Conservation (phyloP, 2,113 vertebrate genomes). For the Sigmodon hispidus region DNA sequence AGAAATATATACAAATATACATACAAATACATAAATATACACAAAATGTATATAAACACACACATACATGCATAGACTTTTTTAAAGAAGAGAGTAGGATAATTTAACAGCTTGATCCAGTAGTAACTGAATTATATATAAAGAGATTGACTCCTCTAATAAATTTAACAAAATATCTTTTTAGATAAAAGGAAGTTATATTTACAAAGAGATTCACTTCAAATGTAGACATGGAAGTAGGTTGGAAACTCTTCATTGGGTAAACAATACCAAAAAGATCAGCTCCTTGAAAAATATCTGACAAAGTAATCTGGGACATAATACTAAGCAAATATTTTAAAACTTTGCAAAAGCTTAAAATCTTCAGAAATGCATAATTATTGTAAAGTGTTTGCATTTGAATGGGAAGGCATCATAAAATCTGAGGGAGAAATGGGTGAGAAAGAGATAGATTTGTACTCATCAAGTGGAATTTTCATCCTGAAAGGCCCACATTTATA, state of each 20-base stretch:
- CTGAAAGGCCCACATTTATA: neutral
- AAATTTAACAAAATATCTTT: neutral
- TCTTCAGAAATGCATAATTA: neutral
- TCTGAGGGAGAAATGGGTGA: neutral
- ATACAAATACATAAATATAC: neutral
- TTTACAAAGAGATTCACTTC: neutral
- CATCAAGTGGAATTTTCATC: neutral
- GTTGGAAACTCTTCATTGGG: neutral
- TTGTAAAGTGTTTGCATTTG: neutral
- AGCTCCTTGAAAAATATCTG: neutral
- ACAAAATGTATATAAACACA: too few species aligned
- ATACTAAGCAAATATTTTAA: neutral
- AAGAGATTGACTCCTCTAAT: neutral
- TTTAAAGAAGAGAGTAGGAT: neutral
- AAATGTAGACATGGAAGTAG: neutral
- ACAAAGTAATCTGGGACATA: neutral
- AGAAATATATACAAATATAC: neutral
- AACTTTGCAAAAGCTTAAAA: neutral
- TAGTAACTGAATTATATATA: too few species aligned
- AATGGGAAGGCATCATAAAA: neutral
- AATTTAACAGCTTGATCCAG: neutral
- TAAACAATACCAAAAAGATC: neutral
- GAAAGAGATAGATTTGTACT: neutral
- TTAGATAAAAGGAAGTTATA: neutral
- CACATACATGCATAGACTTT: neutral